Evolutionary conservation across 1,140 invertebrate species (phyloP).

Genomic region (Zaprionus ornatus): DNA sequence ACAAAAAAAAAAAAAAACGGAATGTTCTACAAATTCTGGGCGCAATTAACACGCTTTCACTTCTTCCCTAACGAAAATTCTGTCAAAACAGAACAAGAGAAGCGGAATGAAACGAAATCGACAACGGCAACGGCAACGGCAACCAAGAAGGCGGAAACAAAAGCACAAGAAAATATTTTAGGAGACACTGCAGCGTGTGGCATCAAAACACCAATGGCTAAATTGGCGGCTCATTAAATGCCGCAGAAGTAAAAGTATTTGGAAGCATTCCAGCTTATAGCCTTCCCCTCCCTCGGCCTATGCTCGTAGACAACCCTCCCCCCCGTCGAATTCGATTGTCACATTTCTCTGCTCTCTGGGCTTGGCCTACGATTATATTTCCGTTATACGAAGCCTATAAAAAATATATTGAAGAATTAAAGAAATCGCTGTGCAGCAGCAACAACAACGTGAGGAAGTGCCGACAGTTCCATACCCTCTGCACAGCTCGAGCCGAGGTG

Average conservation of each 20-base stretch:
- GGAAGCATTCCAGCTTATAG: conserved; percentile 35
- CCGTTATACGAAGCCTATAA: conserved; percentile 52
- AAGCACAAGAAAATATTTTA: conserved; percentile 40
- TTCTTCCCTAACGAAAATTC: conserved; percentile 49
- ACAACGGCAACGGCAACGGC: conserved; percentile 9
- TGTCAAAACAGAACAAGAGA: conserved; percentile 27
- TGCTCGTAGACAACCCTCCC: background rate
- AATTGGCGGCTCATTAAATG: conserved; percentile 68
- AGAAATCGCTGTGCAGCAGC: conserved; percentile 10
- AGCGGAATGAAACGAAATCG: conserved; percentile 24
- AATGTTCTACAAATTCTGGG: conserved; percentile 42
- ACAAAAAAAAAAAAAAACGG: background rate
- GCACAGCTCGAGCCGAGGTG: background rate
- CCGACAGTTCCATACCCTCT: conserved; percentile 19
- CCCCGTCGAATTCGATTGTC: background rate
- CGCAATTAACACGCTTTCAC: conserved; percentile 74
- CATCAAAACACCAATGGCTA: conserved; percentile 79
- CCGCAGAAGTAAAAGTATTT: conserved; percentile 54
- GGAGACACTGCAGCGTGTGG: conserved; percentile 54
- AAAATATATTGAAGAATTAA: conserved; percentile 30
- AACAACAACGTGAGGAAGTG: conserved; percentile 6
- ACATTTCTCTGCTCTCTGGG: conserved; percentile 11
- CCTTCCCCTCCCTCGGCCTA: background rate
- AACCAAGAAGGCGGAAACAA: conserved; percentile 56
- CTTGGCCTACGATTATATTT: conserved; percentile 47